Base-by-base conservation (phyloP, 2,113 vertebrate species). In the Collichthys lucidus region DNA sequence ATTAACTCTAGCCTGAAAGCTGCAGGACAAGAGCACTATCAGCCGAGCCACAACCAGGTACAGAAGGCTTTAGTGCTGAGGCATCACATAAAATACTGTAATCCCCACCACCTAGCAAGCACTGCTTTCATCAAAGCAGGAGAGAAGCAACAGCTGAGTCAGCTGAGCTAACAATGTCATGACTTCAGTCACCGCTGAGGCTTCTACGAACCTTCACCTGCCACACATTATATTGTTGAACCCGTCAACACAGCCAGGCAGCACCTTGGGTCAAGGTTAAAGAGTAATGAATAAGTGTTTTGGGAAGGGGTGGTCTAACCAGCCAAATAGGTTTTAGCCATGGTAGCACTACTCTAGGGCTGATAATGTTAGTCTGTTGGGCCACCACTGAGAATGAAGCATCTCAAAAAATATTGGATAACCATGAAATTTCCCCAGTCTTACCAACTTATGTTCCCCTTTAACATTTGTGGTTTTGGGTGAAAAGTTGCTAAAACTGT, bases 41-140 rank as follows among this genome's bases (percentile, higher is more conserved):
- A 72, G 77, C 12, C 4, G 40, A 67, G 52, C 55, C 66, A 24
- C 66, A 69, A 35, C 31, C 78, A 84, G 79, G 70, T 73, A 35
- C 70, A 73, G 71, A 64, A 60, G 57, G 56, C 47, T 71, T 84
- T 67, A 81, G 65, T 79, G 77, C 79, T 53, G 74, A 86, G 64
- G 50, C 61, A 42, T 73, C 46, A 65, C 71, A 40, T 68, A 44
- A 69, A 84, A 68, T 49, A 3, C 64, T 60, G 53, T 72, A 80
- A 77, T 85, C 76, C n/a, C 26, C 67, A 29, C 49, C 52, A 44
- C 16, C 46, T 57, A 72, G 69, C n/a, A 60, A 57, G 35, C 44
- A 16, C 11, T 22, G 35, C 50, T 68, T 40, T 74, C 68, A 67
- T 77, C 83, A 78, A 22, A 67, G 63, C 29, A 26, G 60, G 35